Percentiles rank a stretch among this genome's conserved stretches.
Conservation (phyloP, 2,113 vertebrate species). For the Heterochromis multidens region DNA sequence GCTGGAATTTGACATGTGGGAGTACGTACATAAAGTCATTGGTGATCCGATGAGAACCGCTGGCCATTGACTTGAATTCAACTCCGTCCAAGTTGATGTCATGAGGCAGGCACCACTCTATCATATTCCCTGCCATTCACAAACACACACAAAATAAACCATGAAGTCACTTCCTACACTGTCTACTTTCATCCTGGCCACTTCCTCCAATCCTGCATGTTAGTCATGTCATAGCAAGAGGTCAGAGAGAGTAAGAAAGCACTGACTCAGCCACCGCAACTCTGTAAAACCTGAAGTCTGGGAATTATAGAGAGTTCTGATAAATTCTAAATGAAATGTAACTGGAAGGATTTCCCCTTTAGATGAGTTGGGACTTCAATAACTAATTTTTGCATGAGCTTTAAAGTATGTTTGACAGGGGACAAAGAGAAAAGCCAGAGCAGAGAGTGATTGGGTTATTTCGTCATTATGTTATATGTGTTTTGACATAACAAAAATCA, state of each 20-base stretch:
- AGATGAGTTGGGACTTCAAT: background rate
- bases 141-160: background rate
- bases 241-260: slow-evolving; percentile 9
- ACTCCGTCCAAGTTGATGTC: slow-evolving; percentile 94
- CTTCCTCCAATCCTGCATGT: slow-evolving; percentile 32
- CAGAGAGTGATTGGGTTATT: background rate
- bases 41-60: slow-evolving; percentile 92
- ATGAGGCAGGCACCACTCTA: slow-evolving; percentile 96
- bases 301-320: background rate
- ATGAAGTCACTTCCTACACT: background rate
- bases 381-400: background rate
- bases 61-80: slow-evolving; percentile 99
- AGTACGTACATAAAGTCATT: slow-evolving; percentile 93
- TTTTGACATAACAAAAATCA: background rate
- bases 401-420: background rate
- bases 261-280: slow-evolving; percentile 35
- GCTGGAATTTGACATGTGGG: background rate
- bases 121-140: slow-evolving; percentile 86
- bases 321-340: background rate
- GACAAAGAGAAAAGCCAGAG: background rate
- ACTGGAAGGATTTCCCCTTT: background rate
- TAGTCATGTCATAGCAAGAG: background rate
- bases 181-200: slow-evolving; percentile 23
- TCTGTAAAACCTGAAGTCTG: background rate
- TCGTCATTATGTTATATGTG: background rate